These are phyloP conservation scores for Engraulis encrasicolus DNA, from an alignment of 2,113 vertebrate genomes.

Conservation along the genomic window DNA sequence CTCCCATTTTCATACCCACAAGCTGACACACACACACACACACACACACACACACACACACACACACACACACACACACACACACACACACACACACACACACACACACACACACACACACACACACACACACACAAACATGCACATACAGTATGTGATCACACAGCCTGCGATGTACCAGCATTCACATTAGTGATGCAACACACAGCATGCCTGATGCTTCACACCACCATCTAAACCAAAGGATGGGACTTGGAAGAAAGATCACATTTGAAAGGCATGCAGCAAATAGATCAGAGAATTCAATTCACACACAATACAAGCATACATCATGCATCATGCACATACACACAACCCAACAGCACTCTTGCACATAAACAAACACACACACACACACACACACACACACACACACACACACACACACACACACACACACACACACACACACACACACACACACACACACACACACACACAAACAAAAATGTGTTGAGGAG, in stretches of 20 bases:
- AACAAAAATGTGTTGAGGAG: not conserved
- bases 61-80: not conserved
- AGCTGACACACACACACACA: not conserved
- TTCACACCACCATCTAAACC: constrained; percentile 16
- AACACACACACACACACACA: not conserved
- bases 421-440: not conserved
- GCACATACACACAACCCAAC: not conserved
- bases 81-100: not conserved
- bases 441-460: constrained; percentile 16
- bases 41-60: not conserved
- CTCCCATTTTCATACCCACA: too few relatives aligned
- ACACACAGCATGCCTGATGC: not conserved
- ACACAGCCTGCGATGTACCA: constrained; percentile 27
- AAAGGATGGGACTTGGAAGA: constrained; percentile 30
- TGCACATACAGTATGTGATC: not conserved
- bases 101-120: not conserved
- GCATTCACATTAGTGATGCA: constrained; percentile 26
- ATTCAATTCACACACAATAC: too few relatives aligned
- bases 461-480: not conserved
- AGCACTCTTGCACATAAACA: not conserved
- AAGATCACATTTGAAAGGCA: not conserved
- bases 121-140: not conserved
- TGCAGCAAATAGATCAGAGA: too few relatives aligned
- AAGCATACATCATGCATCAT: too few relatives aligned
- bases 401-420: not conserved